A percentile compares a stretch with the other conserved stretches of the same genome.
Evolutionary conservation across 2,888 invertebrate genomes (phyloP).

Genomic region (Entomobrya proxima): DNA sequence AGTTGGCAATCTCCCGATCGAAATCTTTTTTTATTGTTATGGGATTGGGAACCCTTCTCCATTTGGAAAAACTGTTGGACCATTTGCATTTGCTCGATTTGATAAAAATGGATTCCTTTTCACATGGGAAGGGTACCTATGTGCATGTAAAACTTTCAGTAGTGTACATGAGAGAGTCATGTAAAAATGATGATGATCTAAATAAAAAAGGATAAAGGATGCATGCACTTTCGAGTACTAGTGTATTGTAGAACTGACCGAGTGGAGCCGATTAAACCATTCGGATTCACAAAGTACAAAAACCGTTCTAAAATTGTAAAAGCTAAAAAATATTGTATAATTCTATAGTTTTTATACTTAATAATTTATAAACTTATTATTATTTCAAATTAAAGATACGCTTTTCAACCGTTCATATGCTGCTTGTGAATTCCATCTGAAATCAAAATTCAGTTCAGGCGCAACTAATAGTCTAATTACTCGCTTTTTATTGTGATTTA

Average conservation of each 20-base stretch:
- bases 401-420: background rate
- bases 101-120: conserved; percentile 71
- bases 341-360: no score
- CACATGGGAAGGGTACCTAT: background rate
- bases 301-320: no score
- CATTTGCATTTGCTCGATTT: conserved; percentile 73
- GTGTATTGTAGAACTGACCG: no score
- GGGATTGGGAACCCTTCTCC: conserved; percentile 42
- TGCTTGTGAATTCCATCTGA: background rate
- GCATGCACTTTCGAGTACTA: no score
- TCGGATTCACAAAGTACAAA: no score
- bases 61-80: conserved; percentile 64
- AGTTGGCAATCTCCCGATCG: conserved; percentile 36
- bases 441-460: conserved; percentile 56
- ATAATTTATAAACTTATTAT: no score
- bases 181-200: no score
- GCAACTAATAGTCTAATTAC: conserved; percentile 62
- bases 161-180: background rate
- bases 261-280: no score
- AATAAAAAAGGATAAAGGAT: no score
- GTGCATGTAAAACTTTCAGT: background rate
- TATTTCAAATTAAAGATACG: no score
- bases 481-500: conserved; percentile 62
- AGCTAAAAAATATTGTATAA: no score
- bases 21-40: conserved; percentile 71